These are phyloP conservation scores for Balaeniceps rex DNA, from an alignment of 2,113 vertebrate species.

Conservation along the genomic window DNA sequence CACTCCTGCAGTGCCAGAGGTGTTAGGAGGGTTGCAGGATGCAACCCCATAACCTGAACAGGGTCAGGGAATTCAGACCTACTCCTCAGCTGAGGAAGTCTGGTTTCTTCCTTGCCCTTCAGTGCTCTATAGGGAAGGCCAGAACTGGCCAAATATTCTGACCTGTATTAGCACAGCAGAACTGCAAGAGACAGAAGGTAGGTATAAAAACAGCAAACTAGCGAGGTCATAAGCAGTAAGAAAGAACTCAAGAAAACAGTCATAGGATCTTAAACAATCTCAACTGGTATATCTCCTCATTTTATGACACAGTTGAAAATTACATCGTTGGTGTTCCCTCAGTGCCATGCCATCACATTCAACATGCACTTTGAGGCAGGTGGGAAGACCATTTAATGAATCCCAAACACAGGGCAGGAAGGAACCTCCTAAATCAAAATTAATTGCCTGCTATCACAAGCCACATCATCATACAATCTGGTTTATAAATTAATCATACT, in stretches of 20 bases:
- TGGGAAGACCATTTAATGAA: not conserved
- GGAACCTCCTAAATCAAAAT: constrained; percentile 33
- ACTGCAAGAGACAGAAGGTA: not conserved
- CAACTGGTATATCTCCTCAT: not conserved
- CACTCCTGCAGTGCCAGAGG: not conserved
- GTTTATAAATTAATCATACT: constrained; percentile 38
- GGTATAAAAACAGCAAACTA: not conserved
- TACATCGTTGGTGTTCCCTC: not conserved
- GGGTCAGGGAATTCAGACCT: not conserved
- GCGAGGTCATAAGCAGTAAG: not conserved
- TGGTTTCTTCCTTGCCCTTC: not conserved
- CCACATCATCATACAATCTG: constrained; percentile 1
- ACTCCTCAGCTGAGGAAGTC: not conserved
- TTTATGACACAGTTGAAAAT: not conserved
- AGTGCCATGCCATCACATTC: not conserved
- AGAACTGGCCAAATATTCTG: not conserved
- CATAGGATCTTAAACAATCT: not conserved
- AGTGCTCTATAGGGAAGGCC: not conserved
- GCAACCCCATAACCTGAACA: not conserved
- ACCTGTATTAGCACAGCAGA: not conserved
- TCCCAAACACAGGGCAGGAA: not conserved
- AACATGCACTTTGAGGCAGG: not conserved
- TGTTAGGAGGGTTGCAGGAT: not conserved
- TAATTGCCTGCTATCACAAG: constrained; percentile 31
- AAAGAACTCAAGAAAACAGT: not conserved